Conservation (phyloP, 2,797 vertebrate genomes). For the Darevskia mixta region DNA sequence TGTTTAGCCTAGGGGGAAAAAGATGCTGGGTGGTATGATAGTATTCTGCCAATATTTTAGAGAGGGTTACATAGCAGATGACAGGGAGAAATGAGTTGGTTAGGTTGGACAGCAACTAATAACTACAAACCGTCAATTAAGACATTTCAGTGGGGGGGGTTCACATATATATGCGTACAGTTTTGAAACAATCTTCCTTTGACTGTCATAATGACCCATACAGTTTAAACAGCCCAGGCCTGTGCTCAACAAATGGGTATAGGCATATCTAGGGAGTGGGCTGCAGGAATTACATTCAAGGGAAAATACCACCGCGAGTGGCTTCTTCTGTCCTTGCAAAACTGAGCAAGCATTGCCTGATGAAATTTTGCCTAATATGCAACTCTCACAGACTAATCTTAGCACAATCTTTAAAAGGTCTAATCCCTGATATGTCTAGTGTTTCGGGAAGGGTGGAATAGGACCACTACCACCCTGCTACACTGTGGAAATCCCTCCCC, state of each 20-base stretch:
- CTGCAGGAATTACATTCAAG: not conserved
- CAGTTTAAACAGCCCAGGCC: not conserved
- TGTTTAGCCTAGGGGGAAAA: not conserved
- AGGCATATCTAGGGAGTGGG: not conserved
- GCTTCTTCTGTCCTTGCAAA: not conserved
- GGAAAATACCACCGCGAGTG: not conserved
- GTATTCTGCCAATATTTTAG: not conserved
- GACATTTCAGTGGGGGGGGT: not conserved
- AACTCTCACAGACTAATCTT: not conserved
- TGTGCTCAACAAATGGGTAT: not conserved
- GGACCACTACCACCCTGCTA: no score
- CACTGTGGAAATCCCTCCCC: no score
- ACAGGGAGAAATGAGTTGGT: not conserved
- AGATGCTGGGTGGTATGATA: not conserved
- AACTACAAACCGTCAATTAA: not conserved
- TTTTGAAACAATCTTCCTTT: conserved; percentile 2
- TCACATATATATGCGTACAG: not conserved
- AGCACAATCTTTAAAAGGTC: not conserved
- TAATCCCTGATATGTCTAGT: not conserved
- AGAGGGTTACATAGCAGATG: not conserved
- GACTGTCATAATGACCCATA: not conserved
- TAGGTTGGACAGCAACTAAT: not conserved
- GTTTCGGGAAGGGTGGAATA: no score
- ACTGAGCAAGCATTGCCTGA: not conserved
- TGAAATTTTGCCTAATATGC: not conserved